phyloP scores from a whole-genome alignment of 2,888 invertebrate genomes.

The Endotricha flammealis region DNA sequence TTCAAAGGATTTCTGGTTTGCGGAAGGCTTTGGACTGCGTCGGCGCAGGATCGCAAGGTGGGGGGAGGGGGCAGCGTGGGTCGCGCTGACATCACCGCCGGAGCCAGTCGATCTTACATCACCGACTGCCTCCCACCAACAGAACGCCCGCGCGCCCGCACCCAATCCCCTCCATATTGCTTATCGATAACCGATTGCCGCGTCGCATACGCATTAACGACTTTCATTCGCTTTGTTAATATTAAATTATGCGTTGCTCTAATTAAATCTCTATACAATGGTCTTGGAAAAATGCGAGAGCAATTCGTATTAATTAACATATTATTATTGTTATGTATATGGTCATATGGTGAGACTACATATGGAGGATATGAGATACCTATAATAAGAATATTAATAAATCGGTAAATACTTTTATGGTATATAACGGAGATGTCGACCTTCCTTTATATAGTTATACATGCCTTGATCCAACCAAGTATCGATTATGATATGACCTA shows the following conservation, averaged over 20 bases:
- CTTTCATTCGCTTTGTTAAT: slow-evolving; percentile 17
- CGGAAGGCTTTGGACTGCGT: slow-evolving; percentile 60
- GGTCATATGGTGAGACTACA: slow-evolving; percentile 1
- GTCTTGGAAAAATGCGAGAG: slow-evolving; percentile 9
- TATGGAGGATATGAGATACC: slow-evolving; percentile 2
- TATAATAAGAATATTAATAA: slow-evolving; percentile 8
- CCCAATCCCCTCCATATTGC: slow-evolving; percentile 27
- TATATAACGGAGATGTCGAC: slow-evolving; percentile 7
- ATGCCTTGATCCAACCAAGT: too few species aligned
- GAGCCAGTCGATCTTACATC: slow-evolving; percentile 74
- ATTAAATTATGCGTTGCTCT: slow-evolving; percentile 11
- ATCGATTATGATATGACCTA: too few species aligned
- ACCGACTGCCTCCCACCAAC: slow-evolving; percentile 59
- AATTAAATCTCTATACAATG: slow-evolving; percentile 11
- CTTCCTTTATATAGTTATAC: slow-evolving; percentile 3
- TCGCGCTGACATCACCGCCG: slow-evolving; percentile 75
- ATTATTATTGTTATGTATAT: too few species aligned
- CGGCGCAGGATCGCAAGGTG: slow-evolving; percentile 16
- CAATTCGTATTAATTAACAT: slow-evolving; percentile 7
- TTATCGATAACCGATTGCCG: slow-evolving; percentile 38
- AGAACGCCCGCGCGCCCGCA: slow-evolving; percentile 41
- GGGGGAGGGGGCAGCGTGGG: slow-evolving; percentile 45
- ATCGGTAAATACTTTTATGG: slow-evolving; percentile 7
- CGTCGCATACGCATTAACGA: slow-evolving; percentile 17
- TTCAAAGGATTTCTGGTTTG: slow-evolving; percentile 28